Evolutionary conservation across 2,888 invertebrate genomes (phyloP), one percentile per base, ranked within the genome.

Genomic region (Mesorhabditis sp.): DNA sequence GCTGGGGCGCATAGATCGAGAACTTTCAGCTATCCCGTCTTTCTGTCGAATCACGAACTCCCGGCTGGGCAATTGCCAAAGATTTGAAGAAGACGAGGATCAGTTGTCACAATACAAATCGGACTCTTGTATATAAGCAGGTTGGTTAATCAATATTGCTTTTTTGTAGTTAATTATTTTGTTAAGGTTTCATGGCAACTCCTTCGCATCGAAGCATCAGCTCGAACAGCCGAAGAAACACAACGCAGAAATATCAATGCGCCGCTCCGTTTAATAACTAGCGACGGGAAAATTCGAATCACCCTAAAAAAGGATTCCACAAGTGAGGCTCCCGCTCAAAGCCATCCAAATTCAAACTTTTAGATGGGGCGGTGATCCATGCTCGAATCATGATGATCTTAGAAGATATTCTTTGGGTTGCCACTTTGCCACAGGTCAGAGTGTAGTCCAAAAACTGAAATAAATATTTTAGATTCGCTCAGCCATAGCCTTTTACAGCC

Each of bases 351-450:
- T 64, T 2, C 62, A 63, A 68, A 43, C 70, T 88, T 88, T 28
- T 88, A 93, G 97, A 97, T 88, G 96, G 95, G 86, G 92, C 92
- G 76, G 91, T 97, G 69, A 89, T 96, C 85, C 93, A 95, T 2
- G 95, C 95, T 43, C 90, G 94, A 68, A 89, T 98, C 75, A 92
- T 93, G 70, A 89, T 97, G 68, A 92, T 96, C 80, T 90, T 98
- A 77, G 96, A 98, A 87, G 95, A 97, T 85, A 89, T 98, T 66
- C 89, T 97, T 45, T 98, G 97, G 96, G 95, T 97, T 83, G 88
- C 82, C 74, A 86, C 79, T 4, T 72, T 86, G 45, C 81, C 83
- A 0, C 86, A 86, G 74, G 28, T 28, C 28, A 28, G 28, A 28
- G 1, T 28, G 2, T 28, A 28, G 1, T 28, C 1, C 28, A 28